Percentiles rank a stretch among this genome's conserved stretches.
Evolutionary conservation across 2,888 invertebrate genomes (phyloP).

Genomic region (Acanthopleura granulata): DNA sequence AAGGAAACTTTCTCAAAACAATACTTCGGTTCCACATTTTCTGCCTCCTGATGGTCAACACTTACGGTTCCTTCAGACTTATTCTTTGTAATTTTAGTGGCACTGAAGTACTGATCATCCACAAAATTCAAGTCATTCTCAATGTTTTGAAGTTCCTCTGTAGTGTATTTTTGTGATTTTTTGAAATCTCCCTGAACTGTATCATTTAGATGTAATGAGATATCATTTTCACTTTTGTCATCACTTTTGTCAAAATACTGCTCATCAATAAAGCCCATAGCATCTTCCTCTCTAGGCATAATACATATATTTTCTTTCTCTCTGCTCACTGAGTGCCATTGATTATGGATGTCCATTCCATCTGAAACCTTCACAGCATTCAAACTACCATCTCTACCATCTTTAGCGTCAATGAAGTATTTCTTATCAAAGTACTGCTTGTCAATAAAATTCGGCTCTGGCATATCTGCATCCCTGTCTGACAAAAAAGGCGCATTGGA

Average conservation of each 20-base stretch:
- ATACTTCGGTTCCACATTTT: no score
- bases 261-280: constrained; percentile 22
- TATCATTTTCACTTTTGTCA: neutral
- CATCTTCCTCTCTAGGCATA: no score
- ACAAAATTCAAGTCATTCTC: constrained; percentile 3
- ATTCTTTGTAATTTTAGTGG: no score
- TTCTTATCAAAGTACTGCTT: neutral
- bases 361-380: no score
- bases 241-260: constrained; percentile 26
- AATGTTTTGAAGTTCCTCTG: neutral
- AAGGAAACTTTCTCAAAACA: no score
- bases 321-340: no score
- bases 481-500: no score
- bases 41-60: no score
- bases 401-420: neutral
- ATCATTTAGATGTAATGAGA: constrained; percentile 7
- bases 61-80: no score
- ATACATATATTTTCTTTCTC: no score
- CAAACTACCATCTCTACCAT: neutral
- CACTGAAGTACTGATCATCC: neutral
- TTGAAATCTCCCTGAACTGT: neutral
- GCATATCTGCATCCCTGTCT: neutral
- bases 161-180: neutral
- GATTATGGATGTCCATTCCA: no score
- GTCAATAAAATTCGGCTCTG: neutral